Evolutionary conservation across 2,888 invertebrate species (phyloP), one percentile per base, ranked within the genome.

Genomic region (Chromoteleia sp.): DNA sequence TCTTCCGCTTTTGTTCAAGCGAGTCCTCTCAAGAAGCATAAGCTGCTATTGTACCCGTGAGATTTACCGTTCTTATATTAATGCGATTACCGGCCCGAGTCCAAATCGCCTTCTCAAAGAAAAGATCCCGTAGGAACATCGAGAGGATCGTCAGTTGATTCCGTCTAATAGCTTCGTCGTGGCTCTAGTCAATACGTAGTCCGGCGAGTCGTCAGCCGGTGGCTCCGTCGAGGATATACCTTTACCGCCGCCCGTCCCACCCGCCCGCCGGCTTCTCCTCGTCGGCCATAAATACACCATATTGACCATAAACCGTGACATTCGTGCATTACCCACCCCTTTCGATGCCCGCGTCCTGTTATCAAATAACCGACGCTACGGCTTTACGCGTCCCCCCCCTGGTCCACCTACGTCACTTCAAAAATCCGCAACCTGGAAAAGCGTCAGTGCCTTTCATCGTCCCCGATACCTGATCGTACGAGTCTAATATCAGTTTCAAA

Each of bases 241-340:
- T 67, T 50, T 33, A 48, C 52, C 65, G 36, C 54, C 41, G 61
- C 59, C 75, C 65, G 54, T 63, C 41, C 50, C 58, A 15, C 54
- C 58, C 54, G 30, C 30, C 68, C 81, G 59, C 33, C 36, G 83
- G 85, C 87, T 87, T 86, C 85, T 83, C 85, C 84, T 84, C 61
- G 84, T 84, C 87, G 84, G 85, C 87, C 87, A 88, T 90, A 89
- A 89, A 89, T 90, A 89, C 87, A 84, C 88, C 88, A 88, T 90
- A 90, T 90, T 90, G 89, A 85, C 88, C 88, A 89, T 91, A 89
- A 90, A 91, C 88, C 88, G 89, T 89, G 88, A 88, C 89, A 89
- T 88, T 89, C 87, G 88, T 88, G 88, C 89, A 88, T 89, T 89
- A 89, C 88, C 87, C 87, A 86, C 83, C 85, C 86, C 86, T 85